These are phyloP conservation scores for Odobenus rosmarus DNA, from an alignment of 2,113 vertebrate genomes.

Conservation along the genomic window DNA sequence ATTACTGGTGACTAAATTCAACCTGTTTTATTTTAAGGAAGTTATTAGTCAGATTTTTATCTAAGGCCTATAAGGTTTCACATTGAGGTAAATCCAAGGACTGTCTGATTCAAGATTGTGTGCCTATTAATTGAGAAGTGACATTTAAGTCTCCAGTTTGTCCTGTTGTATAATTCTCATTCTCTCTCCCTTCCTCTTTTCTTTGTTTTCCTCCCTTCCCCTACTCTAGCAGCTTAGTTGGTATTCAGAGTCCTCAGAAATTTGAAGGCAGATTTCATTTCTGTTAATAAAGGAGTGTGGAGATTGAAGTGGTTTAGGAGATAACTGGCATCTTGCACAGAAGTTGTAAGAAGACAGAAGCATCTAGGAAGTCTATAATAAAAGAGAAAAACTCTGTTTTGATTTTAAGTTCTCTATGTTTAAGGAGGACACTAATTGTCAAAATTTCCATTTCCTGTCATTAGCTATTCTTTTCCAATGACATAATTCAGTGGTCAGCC, in stretches of 20 bases:
- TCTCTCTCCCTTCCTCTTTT: neutral
- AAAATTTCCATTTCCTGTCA: neutral
- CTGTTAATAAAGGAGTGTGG: neutral
- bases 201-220: neutral
- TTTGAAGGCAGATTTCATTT: conserved; percentile 6
- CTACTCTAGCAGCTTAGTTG: neutral
- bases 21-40: conserved; percentile 44
- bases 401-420: neutral
- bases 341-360: conserved; percentile 30
- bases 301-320: neutral
- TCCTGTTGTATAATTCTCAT: neutral
- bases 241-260: conserved; percentile 1
- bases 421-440: neutral
- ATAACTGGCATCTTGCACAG: neutral
- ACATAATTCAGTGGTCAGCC: neutral
- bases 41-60: neutral
- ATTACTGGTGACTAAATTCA: conserved; percentile 37
- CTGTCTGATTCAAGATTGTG: neutral
- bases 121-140: neutral
- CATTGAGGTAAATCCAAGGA: neutral
- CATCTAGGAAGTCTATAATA: neutral
- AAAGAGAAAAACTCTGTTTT: neutral
- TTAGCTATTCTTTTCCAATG: neutral
- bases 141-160: neutral
- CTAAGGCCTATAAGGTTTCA: neutral